Base-by-base conservation (phyloP, 2,797 vertebrate genomes). In the Hydrocynus forskahlii region DNA sequence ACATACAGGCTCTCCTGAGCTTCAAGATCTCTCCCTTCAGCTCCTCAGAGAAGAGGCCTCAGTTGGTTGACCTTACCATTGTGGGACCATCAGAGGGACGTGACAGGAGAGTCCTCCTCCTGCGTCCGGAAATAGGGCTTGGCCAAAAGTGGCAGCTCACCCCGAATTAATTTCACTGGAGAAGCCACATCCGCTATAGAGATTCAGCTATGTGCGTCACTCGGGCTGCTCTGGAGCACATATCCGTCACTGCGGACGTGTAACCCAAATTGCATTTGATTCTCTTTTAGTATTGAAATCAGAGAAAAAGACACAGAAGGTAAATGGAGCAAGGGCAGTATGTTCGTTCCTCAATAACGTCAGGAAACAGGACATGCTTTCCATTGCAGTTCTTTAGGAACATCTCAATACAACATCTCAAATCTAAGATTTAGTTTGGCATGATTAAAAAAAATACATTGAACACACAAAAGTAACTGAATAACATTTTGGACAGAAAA, bases 191-290 rank as follows among this genome's bases (percentile, higher is more conserved):
- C 81, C 87, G 89, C 91, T 91, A 90, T 89, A 76, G 64, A 79
- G 79, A 74, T 70, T 73, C 82, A 85, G 85, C 86, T 80, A 86
- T 89, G 83, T 93, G 92, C 88, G 87, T 93, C 91, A 94, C 54
- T 83, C 82, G 74, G 86, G 83, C 81, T 81, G 77, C 80, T 84
- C 81, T 86, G 75, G 40, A 77, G 83, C 66, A 85, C 54, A 66
- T 70, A 60, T 85, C 75, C 40, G 81, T 91, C 88, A 91, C 75
- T 85, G 76, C 74, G 82, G 83, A 87, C 75, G 83, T 80, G 81
- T 73, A 92, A 88, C 89, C 87, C 84, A 89, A 89, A 92, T 91
- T 89, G 85, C 86, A 66, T 7, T 77, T 40, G 84, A 66, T 81
- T 79, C 81, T 79, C 75, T 87, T 4, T 84, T 89, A 85, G 89